phyloP scores from a whole-genome alignment of 2,113 vertebrate species.

The Anoura caudifer region DNA sequence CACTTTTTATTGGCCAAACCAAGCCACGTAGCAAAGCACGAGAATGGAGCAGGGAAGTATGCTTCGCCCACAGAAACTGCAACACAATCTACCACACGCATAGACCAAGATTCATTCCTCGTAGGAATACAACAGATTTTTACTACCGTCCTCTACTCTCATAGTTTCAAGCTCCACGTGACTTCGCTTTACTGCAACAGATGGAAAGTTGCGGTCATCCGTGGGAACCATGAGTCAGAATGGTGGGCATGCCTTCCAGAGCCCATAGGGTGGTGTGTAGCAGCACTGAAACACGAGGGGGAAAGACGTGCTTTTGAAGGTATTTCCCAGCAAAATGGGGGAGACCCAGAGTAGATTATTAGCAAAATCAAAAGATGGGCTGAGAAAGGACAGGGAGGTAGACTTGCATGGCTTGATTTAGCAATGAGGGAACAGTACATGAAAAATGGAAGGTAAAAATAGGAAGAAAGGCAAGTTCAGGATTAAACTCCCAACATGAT shows the following conservation, averaged over 20 bases:
- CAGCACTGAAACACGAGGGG: not conserved
- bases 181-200: not conserved
- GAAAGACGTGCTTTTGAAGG: not conserved
- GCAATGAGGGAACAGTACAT: not conserved
- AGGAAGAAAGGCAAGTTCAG: not conserved
- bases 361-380: not conserved
- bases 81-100: not conserved
- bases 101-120: not conserved
- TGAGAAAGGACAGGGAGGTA: not conserved
- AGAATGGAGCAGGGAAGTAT: not conserved
- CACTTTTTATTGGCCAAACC: not conserved
- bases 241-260: not conserved
- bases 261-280: not conserved
- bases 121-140: not conserved
- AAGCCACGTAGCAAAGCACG: not conserved
- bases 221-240: not conserved
- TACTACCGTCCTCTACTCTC: not conserved
- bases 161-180: not conserved
- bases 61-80: not conserved
- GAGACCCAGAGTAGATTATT: not conserved
- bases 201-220: not conserved
- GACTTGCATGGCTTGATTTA: not conserved
- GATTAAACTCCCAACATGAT: not conserved
- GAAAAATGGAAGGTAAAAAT: not conserved
- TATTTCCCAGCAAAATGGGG: not conserved